phyloP scores from a whole-genome alignment of 2,797 vertebrate species.

The Danio jaintianensis region DNA sequence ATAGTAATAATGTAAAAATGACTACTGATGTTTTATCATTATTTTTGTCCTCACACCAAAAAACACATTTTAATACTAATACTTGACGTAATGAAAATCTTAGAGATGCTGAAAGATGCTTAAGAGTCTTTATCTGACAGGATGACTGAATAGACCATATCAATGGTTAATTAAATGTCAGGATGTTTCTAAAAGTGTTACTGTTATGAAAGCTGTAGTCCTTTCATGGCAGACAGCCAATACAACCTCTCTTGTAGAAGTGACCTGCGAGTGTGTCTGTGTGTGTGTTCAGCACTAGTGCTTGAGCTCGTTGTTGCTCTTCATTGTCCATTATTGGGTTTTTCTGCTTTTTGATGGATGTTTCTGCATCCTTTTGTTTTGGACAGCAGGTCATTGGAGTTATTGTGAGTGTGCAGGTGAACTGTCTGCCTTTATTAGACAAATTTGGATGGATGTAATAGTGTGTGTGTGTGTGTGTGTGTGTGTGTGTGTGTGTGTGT shows the following conservation, averaged over 20 bases:
- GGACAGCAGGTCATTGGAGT: neutral
- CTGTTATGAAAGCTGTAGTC: slow-evolving; percentile 3
- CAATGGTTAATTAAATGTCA: neutral
- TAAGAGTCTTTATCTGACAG: neutral
- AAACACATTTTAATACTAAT: neutral
- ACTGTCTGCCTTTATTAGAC: neutral
- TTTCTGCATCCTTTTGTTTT: slow-evolving; percentile 20
- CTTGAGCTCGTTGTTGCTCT: neutral
- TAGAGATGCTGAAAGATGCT: neutral
- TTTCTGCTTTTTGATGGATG: slow-evolving; percentile 3
- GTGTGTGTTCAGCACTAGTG: slow-evolving; percentile 10
- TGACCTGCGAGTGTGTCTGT: slow-evolving; percentile 6
- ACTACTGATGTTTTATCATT: too few species aligned
- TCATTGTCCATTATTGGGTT: neutral
- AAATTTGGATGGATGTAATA: neutral
- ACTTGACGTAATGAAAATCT: neutral
- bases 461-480: too few species aligned
- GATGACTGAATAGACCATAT: neutral
- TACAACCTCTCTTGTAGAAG: slow-evolving; percentile 3
- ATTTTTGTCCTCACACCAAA: too few species aligned
- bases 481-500: slow-evolving; percentile 32
- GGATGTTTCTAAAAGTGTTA: neutral
- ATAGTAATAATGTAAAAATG: too few species aligned
- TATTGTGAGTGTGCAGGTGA: neutral
- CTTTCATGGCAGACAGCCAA: slow-evolving; percentile 36